phyloP scores from a whole-genome alignment of 2,797 vertebrate genomes.

The Galago senegalensis region DNA sequence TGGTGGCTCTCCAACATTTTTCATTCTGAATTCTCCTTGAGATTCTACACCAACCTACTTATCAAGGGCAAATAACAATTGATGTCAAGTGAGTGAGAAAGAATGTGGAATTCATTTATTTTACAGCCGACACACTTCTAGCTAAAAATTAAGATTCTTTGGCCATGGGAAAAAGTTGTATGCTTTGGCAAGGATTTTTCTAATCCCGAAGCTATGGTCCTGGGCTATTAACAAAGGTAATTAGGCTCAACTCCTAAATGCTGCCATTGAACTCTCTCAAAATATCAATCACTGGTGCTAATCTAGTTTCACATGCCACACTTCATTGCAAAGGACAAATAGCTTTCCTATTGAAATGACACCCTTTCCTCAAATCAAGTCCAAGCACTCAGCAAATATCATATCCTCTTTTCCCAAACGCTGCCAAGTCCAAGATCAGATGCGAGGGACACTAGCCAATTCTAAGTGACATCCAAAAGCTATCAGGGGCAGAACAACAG shows the following conservation, averaged over 20 bases:
- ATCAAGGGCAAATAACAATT: constrained; percentile 82
- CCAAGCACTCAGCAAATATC: background rate
- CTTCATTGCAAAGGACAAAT: constrained; percentile 56
- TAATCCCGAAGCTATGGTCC: constrained; percentile 49
- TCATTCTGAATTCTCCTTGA: constrained; percentile 83
- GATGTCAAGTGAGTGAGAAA: constrained; percentile 81
- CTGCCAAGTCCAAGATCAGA: background rate
- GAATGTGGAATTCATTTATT: constrained; percentile 82
- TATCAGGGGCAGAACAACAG: background rate
- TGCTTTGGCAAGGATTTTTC: constrained; percentile 69
- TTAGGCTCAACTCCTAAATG: constrained; percentile 56
- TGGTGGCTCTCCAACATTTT: background rate
- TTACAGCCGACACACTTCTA: constrained; percentile 77
- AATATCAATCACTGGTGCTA: constrained; percentile 61
- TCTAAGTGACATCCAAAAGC: constrained; percentile 13
- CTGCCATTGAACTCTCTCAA: constrained; percentile 44
- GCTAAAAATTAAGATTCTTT: constrained; percentile 76
- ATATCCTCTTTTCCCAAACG: background rate
- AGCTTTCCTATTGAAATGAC: constrained; percentile 39
- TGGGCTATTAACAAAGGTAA: constrained; percentile 66
- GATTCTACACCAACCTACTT: constrained; percentile 75
- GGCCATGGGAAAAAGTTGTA: constrained; percentile 51
- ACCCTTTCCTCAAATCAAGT: constrained; percentile 61
- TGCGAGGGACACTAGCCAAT: background rate
- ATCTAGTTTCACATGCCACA: constrained; percentile 48